Conservation (phyloP, 2,888 invertebrate species). For the Ennomos erosarius region DNA sequence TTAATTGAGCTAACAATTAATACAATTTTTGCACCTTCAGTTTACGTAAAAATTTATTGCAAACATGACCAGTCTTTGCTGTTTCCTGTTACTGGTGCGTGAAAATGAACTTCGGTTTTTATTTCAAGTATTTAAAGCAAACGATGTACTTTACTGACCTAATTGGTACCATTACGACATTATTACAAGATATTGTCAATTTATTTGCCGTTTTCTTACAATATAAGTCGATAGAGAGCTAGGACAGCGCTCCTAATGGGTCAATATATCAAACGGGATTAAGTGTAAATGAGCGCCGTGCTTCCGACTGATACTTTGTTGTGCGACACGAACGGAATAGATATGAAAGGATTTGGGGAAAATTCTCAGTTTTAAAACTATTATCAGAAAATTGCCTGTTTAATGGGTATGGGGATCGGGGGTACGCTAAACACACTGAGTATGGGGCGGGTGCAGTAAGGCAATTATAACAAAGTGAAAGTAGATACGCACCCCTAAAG, state of each 20-base stretch:
- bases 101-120: slow-evolving; percentile 13
- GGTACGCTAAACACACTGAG: not conserved
- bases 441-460: slow-evolving; percentile 19
- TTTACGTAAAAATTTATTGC: slow-evolving; percentile 55
- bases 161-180: slow-evolving; percentile 36
- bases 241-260: slow-evolving; percentile 76
- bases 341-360: slow-evolving; percentile 52
- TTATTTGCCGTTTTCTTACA: slow-evolving; percentile 68
- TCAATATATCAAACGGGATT: slow-evolving; percentile 82
- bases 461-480: slow-evolving; percentile 31
- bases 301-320: slow-evolving; percentile 70
- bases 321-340: slow-evolving; percentile 69
- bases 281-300: slow-evolving; percentile 76
- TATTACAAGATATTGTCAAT: slow-evolving; percentile 40
- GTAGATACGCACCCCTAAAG: slow-evolving; percentile 38
- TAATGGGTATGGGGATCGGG: not conserved
- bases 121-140: slow-evolving; percentile 18
- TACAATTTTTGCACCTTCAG: slow-evolving; percentile 59
- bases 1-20: slow-evolving; percentile 70
- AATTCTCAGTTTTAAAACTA: slow-evolving; percentile 42
- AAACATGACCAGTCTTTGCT: slow-evolving; percentile 27
- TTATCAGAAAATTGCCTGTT: slow-evolving; percentile 14
- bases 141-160: slow-evolving; percentile 22
- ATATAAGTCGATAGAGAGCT: slow-evolving; percentile 65
- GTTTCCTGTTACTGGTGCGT: slow-evolving; percentile 5